Evolutionary conservation across 2,797 vertebrate genomes (phyloP).

Genomic region (Borostomias antarcticus): DNA sequence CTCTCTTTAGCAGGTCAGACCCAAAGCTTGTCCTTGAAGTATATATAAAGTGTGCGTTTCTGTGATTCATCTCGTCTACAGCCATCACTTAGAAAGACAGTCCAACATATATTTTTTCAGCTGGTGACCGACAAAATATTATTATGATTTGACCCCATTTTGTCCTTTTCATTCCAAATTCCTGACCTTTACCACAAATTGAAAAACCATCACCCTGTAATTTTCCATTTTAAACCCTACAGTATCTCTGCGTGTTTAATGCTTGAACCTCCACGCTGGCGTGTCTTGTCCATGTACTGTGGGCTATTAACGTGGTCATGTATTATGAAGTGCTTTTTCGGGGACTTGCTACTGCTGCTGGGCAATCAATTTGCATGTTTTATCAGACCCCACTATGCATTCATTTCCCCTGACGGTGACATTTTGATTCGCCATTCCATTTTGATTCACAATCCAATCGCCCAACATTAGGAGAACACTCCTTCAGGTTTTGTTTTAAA

Average conservation of each 20-base stretch:
- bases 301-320: slow-evolving; percentile 5
- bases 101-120: no score
- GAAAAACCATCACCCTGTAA: neutral
- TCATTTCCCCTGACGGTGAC: slow-evolving; percentile 22
- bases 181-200: neutral
- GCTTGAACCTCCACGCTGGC: slow-evolving; percentile 9
- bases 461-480: neutral
- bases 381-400: slow-evolving; percentile 2
- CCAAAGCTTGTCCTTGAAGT: neutral
- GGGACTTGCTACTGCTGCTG: neutral
- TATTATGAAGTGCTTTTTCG: slow-evolving; percentile 20
- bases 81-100: no score
- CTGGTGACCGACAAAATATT: no score
- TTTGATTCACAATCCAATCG: slow-evolving; percentile 14
- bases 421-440: slow-evolving; percentile 31
- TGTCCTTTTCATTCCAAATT: neutral
- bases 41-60: neutral
- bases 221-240: slow-evolving; percentile 7
- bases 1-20: neutral
- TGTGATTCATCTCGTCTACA: slow-evolving; percentile 10
- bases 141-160: no score
- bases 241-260: slow-evolving; percentile 21
- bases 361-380: slow-evolving; percentile 20
- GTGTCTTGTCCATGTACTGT: slow-evolving; percentile 6
- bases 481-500: slow-evolving; percentile 27